Evolutionary conservation across 2,113 vertebrate genomes (phyloP), one percentile per base, ranked within the genome.

Genomic region (Sinocyclocheilus rhinocerous): DNA sequence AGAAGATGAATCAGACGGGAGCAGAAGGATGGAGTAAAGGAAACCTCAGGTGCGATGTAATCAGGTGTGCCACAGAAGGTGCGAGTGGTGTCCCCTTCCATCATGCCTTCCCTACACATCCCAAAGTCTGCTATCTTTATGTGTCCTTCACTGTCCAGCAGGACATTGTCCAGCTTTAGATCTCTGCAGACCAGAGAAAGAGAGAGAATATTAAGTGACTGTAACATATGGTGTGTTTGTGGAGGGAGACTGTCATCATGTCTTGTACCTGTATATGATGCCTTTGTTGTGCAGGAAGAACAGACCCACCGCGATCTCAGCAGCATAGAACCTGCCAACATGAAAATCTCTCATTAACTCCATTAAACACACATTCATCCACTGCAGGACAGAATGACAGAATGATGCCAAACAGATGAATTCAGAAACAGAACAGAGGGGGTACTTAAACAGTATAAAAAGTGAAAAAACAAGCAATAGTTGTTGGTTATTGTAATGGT

Each of bases 41-140:
- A 63, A 93, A 97, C 97, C 96, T 97, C 97, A 0, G 97, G 97
- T 70, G 97, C 97, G 42, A 97, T 97, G 93, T 97, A 97, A 90
- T 97, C 97, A 0, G 97, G 97, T 50, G 97, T 98, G 61, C 97
- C 97, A 0, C 97, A 98, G 94, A 97, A 97, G 5, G 97, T 97
- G 63, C 95, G 94, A 0, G 97, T 97, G 48, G 95, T 96, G 87
- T 95, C 93, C 4, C 95, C 96, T 0, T 95, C 95, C 7, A 96
- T 94, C 91, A 98, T 93, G 16, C 96, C 96, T 91, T 98, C 97
- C 90, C 96, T 96, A 90, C 97, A 97, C 97, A 98, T 97, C 84
- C 97, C 97, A 0, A 97, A 97, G 89, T 98, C 97, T 0, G 97
- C 97, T 24, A 98, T 97, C 92, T 98, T 98, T 85, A 97, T 97